Evolutionary conservation across 2,888 invertebrate genomes (phyloP).

Genomic region (Aleiodes leptofemur): DNA sequence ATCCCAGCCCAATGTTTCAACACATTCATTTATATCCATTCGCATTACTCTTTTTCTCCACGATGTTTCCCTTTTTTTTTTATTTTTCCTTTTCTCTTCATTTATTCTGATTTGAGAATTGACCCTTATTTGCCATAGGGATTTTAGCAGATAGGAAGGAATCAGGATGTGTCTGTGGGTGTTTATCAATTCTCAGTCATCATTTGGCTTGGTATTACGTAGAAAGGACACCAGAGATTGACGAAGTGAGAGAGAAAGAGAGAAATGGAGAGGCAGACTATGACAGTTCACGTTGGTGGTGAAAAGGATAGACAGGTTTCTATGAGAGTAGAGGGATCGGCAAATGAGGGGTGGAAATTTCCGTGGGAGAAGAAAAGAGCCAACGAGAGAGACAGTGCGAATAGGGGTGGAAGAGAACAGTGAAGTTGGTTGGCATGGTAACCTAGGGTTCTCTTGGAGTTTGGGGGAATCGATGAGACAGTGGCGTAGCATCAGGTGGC

Average conservation of each 20-base stretch:
- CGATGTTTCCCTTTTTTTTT: no score
- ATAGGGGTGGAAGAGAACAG: constrained; percentile 45
- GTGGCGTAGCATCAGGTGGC: constrained; percentile 74
- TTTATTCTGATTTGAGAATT: no score
- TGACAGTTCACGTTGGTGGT: constrained; percentile 9
- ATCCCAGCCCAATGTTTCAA: no score
- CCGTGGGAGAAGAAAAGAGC: constrained; percentile 28
- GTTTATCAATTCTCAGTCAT: constrained; percentile 1
- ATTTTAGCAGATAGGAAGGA: no score
- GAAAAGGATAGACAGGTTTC: constrained; percentile 32
- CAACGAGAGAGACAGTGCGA: constrained; percentile 47
- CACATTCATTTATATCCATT: no score
- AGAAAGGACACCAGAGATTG: not conserved
- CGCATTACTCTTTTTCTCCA: no score
- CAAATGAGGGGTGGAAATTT: constrained; percentile 23
- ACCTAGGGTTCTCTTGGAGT: constrained; percentile 62
- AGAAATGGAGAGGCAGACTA: not conserved
- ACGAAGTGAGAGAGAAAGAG: not conserved
- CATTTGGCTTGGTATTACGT: not conserved
- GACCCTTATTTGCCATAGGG: no score
- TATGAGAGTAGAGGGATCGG: constrained; percentile 36
- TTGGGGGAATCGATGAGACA: constrained; percentile 73
- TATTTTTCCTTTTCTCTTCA: no score
- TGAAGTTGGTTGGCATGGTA: constrained; percentile 56
- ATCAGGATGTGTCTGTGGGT: not conserved